These are phyloP conservation scores for Crossaster papposus DNA, from an alignment of 53 echinoderm and acorn worm species.

Conservation along the genomic window DNA sequence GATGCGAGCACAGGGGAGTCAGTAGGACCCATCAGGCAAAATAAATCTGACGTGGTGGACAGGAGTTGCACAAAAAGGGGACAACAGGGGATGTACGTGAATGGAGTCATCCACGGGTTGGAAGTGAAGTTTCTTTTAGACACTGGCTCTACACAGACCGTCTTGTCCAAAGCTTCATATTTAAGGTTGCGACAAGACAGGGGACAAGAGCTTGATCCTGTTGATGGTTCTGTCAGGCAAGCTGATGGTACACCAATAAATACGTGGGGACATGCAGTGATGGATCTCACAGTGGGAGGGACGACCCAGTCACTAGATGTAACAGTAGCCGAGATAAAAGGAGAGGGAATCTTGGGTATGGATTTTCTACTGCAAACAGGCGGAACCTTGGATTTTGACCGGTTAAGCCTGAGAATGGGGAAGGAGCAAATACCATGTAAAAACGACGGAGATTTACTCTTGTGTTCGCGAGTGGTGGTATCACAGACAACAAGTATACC, in stretches of 20 bases:
- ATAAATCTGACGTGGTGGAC: not conserved
- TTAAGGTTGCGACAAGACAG: conserved; percentile 15
- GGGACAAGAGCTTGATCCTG: conserved; percentile 23
- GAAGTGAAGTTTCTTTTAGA: conserved; percentile 56
- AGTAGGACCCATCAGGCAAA: no score
- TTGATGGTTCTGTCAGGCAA: conserved; percentile 8
- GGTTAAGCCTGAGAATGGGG: not conserved
- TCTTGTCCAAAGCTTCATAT: conserved; percentile 39
- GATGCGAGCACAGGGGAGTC: no score
- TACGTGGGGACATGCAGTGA: conserved; percentile 40
- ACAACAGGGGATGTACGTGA: conserved; percentile 48
- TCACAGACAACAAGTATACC: conserved; percentile 3
- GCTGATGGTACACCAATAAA: conserved; percentile 59
- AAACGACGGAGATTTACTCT: not conserved
- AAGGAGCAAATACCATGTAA: conserved; percentile 26
- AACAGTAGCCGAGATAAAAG: conserved; percentile 59
- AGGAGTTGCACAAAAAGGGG: not conserved
- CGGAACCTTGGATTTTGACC: conserved; percentile 37
- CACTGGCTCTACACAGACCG: conserved; percentile 68
- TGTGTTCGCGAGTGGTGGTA: conserved; percentile 34
- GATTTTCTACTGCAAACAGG: conserved; percentile 53
- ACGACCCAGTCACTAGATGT: conserved; percentile 11
- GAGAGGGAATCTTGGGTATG: conserved; percentile 67
- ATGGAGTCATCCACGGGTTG: conserved; percentile 33
- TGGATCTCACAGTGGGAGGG: conserved; percentile 42